Base-by-base conservation (phyloP, 2,797 vertebrate species). In the Coilia nasus region DNA sequence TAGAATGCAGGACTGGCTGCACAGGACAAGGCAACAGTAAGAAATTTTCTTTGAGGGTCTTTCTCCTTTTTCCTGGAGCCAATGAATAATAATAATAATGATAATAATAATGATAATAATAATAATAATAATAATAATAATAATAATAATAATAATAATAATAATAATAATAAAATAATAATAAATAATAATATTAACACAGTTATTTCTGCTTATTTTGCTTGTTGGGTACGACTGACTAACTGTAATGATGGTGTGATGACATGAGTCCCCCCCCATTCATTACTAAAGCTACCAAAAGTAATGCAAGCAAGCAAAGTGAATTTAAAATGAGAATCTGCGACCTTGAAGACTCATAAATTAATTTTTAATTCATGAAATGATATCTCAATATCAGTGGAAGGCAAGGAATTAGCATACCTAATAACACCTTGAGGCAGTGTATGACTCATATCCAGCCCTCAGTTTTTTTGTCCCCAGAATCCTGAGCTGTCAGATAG, bases 381-480 rank as follows among this genome's bases (percentile, higher is more conserved):
- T 87, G 83, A 81, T n/a, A 81, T 88, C 82, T 87, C 47, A 86
- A 90, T 87, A 88, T 90, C 90, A 89, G 90, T 83, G 86, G 85
- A 91, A 87, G 41, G 83, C 86, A 56, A 67, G 84, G 88, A 84
- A 86, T 85, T 78, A 88, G 81, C 84, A 86, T 64, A 82, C 87
- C 88, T 89, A 93, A 93, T 91, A 89, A 92, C 91, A 90, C 88
- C 92, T 92, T 7, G 57, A 82, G 91, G 91, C 90, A 83, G 41
- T 88, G 81, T 35, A 88, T 93, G 91, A 93, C 87, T 92, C 91
- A 78, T 35, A 31, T 78, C 31, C 41, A 19, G 17, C 71, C 50
- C 12, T 54, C 12, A 2, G 44, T 19, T 19, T 35, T 78, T 78
- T 75, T 4, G 17, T 41, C 5, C 64, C 1, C 64, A 71, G 12